Percentiles rank a stretch among this genome's conserved stretches.
phyloP scores from a whole-genome alignment of 2,113 vertebrate species.

The Aspidoscelis tigris region DNA sequence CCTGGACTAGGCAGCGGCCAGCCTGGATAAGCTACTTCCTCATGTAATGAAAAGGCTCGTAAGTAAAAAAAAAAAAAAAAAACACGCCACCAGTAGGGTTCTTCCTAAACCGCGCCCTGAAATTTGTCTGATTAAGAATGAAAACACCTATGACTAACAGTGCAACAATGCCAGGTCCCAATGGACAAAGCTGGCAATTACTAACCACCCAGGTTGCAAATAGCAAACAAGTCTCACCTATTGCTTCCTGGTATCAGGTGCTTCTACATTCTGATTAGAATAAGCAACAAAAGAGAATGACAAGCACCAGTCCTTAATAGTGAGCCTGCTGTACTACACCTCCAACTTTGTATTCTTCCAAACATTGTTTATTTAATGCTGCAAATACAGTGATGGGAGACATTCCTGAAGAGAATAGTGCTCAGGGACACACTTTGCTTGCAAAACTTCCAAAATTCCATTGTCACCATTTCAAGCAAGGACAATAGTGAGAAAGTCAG shows the following conservation, averaged over 20 bases:
- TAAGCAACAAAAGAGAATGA: background rate
- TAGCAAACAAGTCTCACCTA: background rate
- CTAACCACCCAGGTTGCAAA: background rate
- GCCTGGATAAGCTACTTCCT: background rate
- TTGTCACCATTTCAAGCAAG: background rate
- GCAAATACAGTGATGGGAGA: background rate
- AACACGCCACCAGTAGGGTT: background rate
- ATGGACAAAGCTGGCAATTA: background rate
- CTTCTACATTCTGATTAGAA: background rate
- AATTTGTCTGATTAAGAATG: background rate
- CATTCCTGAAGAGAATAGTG: background rate
- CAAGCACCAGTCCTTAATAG: background rate
- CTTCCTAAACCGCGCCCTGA: background rate
- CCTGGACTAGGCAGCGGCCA: background rate
- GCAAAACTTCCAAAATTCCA: background rate
- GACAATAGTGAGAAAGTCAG: no score
- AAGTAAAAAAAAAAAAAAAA: background rate
- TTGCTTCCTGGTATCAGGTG: background rate
- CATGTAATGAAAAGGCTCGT: background rate
- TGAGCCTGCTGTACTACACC: background rate
- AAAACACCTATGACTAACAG: constrained; percentile 14
- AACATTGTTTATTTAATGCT: background rate
- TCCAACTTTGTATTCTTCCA: background rate
- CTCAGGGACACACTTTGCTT: background rate
- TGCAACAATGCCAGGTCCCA: background rate